phyloP scores from a whole-genome alignment of 2,113 vertebrate genomes.

The Oceanodroma tethys region DNA sequence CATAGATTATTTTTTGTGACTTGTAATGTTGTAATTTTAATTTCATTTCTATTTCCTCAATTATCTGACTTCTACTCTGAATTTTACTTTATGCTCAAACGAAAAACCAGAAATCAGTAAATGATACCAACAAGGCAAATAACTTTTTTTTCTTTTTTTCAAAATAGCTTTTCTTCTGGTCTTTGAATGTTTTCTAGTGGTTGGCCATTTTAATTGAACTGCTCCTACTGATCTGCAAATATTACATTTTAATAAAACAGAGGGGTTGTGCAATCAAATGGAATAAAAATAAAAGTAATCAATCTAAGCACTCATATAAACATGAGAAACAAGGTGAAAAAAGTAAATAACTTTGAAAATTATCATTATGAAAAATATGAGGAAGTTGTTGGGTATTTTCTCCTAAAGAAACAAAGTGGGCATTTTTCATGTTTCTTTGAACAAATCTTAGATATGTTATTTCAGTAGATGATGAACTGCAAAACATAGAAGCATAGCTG shows the following conservation, averaged over 20 bases:
- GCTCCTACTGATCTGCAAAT: slow-evolving; percentile 34
- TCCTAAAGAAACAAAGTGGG: background rate
- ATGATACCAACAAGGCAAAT: slow-evolving; percentile 2
- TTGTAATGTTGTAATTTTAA: background rate
- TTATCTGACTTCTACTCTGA: background rate
- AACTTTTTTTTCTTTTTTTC: background rate
- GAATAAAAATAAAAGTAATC: slow-evolving; percentile 13
- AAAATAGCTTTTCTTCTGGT: slow-evolving; percentile 26
- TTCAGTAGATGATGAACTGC: background rate
- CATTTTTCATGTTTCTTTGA: background rate
- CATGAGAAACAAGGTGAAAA: background rate
- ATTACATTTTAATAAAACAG: slow-evolving; percentile 44
- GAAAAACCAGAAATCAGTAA: background rate
- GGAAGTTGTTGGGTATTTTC: background rate
- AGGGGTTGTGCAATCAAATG: background rate
- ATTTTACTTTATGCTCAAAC: background rate
- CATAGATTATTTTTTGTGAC: background rate
- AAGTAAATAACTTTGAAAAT: slow-evolving; percentile 23
- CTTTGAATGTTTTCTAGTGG: slow-evolving; percentile 18
- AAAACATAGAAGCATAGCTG: background rate
- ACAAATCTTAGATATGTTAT: background rate
- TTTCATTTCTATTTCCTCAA: background rate
- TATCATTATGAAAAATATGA: background rate
- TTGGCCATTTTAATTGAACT: slow-evolving; percentile 54
- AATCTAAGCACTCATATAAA: background rate